A percentile compares a stretch with the other conserved stretches of the same genome.
Conservation (phyloP, 2,113 vertebrate genomes). For the Ageneiosus marmoratus region DNA sequence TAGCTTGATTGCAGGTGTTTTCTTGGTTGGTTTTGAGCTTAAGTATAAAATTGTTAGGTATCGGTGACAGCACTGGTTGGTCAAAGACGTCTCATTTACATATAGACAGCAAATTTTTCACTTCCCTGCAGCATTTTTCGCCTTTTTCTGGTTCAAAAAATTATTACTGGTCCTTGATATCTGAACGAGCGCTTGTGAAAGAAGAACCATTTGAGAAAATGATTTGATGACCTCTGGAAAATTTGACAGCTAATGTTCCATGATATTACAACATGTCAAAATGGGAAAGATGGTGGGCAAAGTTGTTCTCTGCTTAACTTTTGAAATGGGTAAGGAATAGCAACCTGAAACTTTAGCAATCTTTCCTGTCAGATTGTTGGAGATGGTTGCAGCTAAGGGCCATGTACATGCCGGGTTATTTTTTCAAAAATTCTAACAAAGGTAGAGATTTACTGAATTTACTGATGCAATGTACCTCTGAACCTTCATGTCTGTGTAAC, state of each 20-base stretch:
- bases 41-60: conserved; percentile 13
- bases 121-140: conserved; percentile 24
- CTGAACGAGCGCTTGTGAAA: not conserved
- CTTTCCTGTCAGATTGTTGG: not conserved
- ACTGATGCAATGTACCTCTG: not conserved
- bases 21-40: not conserved
- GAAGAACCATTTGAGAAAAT: conserved; percentile 30
- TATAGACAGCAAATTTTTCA: not conserved
- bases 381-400: not conserved
- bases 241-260: conserved; percentile 43
- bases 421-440: not conserved
- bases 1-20: not conserved
- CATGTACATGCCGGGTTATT: not conserved
- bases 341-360: not conserved
- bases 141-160: conserved; percentile 26
- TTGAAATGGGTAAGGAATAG: not conserved
- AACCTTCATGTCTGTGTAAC: not conserved
- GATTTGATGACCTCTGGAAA: conserved; percentile 37
- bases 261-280: conserved; percentile 35
- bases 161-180: not conserved
- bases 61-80: conserved; percentile 13
- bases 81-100: conserved; percentile 2
- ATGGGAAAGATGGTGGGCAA: conserved; percentile 2
- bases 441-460: not conserved
- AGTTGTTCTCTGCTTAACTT: conserved; percentile 1